phyloP scores from a whole-genome alignment of 2,797 vertebrate species.

The Crossoptilon crossoptilon region DNA sequence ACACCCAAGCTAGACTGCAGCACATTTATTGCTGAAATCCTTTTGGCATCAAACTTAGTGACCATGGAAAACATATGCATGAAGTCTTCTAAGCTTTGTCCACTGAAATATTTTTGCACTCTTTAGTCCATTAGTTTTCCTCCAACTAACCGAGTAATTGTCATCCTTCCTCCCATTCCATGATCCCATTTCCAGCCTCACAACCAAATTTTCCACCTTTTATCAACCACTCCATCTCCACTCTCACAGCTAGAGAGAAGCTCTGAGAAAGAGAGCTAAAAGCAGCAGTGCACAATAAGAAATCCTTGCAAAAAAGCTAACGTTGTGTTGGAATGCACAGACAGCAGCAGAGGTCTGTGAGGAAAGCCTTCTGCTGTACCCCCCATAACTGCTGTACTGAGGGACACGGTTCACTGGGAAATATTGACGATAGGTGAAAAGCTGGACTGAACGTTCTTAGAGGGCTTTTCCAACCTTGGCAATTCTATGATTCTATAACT shows the following conservation, averaged over 20 bases:
- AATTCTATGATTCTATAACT: no score
- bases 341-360: neutral
- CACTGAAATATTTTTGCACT: neutral
- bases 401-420: no score
- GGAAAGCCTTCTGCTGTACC: constrained; percentile 11
- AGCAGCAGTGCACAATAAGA: neutral
- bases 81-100: neutral
- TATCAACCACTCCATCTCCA: accelerated
- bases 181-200: neutral
- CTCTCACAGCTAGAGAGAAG: neutral
- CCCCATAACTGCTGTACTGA: neutral
- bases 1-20: constrained; percentile 6
- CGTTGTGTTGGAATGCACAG: neutral
- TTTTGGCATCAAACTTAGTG: neutral
- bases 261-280: neutral
- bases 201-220: neutral
- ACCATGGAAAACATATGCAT: neutral
- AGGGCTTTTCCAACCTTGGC: no score
- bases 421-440: no score
- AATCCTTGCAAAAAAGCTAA: neutral
- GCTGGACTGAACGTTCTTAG: no score
- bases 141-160: neutral
- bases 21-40: neutral
- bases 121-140: neutral
- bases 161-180: neutral